Evolutionary conservation across 35 echinoderm and acorn worm species (phyloP).

Genomic region (Apostichopus japonicus): DNA sequence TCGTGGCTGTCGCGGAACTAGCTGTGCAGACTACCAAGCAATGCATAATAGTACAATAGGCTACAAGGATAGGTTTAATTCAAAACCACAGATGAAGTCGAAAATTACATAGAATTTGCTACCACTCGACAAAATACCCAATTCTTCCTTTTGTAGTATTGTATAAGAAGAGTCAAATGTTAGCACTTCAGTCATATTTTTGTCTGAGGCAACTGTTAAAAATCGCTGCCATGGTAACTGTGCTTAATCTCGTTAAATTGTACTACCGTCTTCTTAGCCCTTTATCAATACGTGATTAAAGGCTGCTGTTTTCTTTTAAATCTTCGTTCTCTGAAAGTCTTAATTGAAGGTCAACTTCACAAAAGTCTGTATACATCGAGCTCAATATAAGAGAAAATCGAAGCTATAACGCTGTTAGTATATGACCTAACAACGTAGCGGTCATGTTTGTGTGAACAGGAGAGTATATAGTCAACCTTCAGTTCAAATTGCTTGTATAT

Average conservation of each 20-base stretch:
- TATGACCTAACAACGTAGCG: background rate
- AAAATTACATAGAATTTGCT: too few relatives aligned
- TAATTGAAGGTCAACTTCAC: background rate
- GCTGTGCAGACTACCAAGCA: too few relatives aligned
- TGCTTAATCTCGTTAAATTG: background rate
- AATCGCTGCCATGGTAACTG: background rate
- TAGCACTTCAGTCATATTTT: background rate
- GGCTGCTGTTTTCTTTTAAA: background rate
- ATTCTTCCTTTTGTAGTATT: background rate
- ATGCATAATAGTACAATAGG: too few relatives aligned
- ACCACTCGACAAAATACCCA: too few relatives aligned
- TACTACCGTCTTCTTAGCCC: background rate
- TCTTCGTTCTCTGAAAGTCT: background rate
- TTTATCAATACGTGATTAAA: background rate
- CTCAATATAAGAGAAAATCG: background rate
- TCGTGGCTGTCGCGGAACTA: too few relatives aligned
- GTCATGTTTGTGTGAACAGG: background rate
- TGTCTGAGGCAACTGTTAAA: background rate
- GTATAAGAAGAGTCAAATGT: background rate
- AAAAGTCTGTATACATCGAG: background rate
- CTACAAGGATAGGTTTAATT: too few relatives aligned
- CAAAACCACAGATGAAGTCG: too few relatives aligned
- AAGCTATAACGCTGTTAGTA: background rate
- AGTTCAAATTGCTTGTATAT: background rate
- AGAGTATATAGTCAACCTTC: background rate